Percentiles rank a stretch among this genome's conserved stretches.
phyloP scores from a whole-genome alignment of 2,888 invertebrate species.

The Empis stercorea region DNA sequence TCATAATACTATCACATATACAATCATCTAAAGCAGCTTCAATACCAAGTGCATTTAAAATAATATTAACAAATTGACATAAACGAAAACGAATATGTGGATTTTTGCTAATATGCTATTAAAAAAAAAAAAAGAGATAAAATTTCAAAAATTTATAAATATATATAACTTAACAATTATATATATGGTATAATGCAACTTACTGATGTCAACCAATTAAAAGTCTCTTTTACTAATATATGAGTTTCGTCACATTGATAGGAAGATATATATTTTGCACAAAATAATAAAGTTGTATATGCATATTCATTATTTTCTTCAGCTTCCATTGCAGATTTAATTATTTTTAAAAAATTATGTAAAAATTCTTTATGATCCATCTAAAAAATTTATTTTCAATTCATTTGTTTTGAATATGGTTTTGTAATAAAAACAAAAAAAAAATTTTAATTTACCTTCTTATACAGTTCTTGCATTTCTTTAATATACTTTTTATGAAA shows the following conservation, averaged over 20 bases:
- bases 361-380: conserved; percentile 45
- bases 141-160: not conserved
- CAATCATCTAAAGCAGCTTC: conserved; percentile 65
- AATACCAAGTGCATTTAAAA: conserved; percentile 59
- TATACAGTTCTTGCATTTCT: conserved; percentile 47
- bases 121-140: not conserved
- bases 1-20: conserved; percentile 57
- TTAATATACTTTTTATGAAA: conserved; percentile 51
- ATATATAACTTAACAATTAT: no score
- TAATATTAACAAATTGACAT: conserved; percentile 64
- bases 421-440: no score
- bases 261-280: conserved; percentile 54
- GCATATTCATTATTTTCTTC: conserved; percentile 56
- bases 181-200: conserved; percentile 8
- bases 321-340: conserved; percentile 50
- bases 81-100: conserved; percentile 53
- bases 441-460: conserved; percentile 39
- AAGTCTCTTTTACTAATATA: conserved; percentile 24
- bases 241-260: conserved; percentile 40
- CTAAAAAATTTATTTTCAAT: conserved; percentile 36
- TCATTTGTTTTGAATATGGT: not conserved
- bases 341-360: conserved; percentile 47
- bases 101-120: conserved; percentile 38
- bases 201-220: conserved; percentile 27
- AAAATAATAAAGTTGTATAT: conserved; percentile 54